Evolutionary conservation across 2,888 invertebrate genomes (phyloP), one percentile per base, ranked within the genome.

Genomic region (Melieria picta): DNA sequence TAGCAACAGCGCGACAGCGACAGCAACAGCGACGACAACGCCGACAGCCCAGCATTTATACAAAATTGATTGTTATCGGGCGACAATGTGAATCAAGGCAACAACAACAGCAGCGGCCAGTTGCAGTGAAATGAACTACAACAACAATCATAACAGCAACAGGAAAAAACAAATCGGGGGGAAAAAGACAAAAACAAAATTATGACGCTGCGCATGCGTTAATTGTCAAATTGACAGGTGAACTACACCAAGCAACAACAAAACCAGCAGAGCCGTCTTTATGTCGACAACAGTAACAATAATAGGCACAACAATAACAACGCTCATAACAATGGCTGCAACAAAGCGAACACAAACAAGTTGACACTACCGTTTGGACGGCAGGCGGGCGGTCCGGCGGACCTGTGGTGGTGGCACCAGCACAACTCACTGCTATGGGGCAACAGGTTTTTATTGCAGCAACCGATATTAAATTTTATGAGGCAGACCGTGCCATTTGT

Each of bases 161-260:
- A 57, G 43, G 10, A 11, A 13, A 60, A 42, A 65, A 43, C 52
- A 45, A 57, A 56, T 46, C 57, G 57, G 47, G 30, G 30, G 30
- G 30, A 30, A 30, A 30, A 30, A 30, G 30, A 30, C 30, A 64
- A 72, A 47, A 56, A 65, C 65, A 71, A 77, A 74, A 74, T 74
- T 69, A 77, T 75, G 69, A 68, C 66, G 55, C 67, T 70, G 69
- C 69, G 61, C 60, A 66, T 57, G 71, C 73, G 71, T 72, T 71
- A 75, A 75, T 72, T 76, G 65, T 65, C 69, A 63, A 73, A 72
- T 50, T 77, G 75, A 74, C 74, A 74, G 73, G 70, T 76, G 71
- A 72, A 75, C 70, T 61, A 66, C 43, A 65, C 57, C 30, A 30
- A 45, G 62, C 50, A 43, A 11, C 50, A 43, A 45, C 46, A 69